These are phyloP conservation scores for Phenacoccus solenopsis DNA, from an alignment of 1,140 invertebrate species.

Conservation along the genomic window DNA sequence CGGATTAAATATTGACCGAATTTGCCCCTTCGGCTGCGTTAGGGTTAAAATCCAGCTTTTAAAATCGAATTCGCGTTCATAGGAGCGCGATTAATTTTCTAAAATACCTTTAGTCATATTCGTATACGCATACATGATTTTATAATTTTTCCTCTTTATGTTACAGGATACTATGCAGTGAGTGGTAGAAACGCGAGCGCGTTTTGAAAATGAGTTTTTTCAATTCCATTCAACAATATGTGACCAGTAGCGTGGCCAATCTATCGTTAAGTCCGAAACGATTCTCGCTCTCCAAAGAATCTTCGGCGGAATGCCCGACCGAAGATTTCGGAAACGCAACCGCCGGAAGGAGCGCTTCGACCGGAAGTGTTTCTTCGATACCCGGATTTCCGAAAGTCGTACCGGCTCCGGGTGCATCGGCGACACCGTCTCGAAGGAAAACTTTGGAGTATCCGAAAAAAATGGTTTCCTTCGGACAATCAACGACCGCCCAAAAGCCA, in stretches of 20 bases:
- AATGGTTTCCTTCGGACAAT: constrained; percentile 38
- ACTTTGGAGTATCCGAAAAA: constrained; percentile 31
- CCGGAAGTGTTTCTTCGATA: constrained; percentile 23
- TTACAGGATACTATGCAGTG: neutral
- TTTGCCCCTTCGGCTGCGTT: no score
- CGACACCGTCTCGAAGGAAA: constrained; percentile 36
- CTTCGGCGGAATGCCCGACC: constrained; percentile 35
- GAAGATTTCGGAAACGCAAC: constrained; percentile 30
- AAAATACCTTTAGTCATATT: no score
- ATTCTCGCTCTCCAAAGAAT: constrained; percentile 55
- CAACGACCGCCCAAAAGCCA: constrained; percentile 37
- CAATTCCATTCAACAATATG: constrained; percentile 64
- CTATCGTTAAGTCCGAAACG: constrained; percentile 60
- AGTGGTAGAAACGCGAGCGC: neutral
- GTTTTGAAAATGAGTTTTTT: constrained; percentile 60
- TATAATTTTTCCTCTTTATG: no score
- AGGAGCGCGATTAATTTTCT: no score
- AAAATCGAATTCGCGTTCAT: no score
- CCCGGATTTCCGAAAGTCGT: constrained; percentile 42
- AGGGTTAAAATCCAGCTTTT: no score
- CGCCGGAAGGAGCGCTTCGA: constrained; percentile 22
- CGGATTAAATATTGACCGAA: no score
- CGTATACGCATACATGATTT: no score
- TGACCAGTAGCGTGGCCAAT: constrained; percentile 61
- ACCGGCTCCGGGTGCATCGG: constrained; percentile 45